Evolutionary conservation across 2,113 vertebrate species (phyloP).

Genomic region (Notiomystis cincta): DNA sequence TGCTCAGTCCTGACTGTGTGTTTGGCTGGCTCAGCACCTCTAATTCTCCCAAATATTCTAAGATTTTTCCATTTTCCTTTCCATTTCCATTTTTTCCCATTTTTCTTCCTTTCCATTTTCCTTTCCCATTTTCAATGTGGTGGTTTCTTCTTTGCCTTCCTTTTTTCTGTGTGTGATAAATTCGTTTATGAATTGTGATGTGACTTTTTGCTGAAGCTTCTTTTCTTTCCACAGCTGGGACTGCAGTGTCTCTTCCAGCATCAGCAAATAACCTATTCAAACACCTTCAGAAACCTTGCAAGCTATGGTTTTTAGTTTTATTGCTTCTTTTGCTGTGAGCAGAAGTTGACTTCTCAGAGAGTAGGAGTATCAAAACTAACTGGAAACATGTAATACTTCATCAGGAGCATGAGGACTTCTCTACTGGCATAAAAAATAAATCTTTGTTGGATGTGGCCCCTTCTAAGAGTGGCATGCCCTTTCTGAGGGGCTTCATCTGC

Average conservation of each 20-base stretch:
- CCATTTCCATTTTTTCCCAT: fast-evolving
- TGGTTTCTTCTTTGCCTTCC: neutral
- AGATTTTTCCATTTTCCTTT: neutral
- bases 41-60: neutral
- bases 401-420: neutral
- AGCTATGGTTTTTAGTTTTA: neutral
- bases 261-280: neutral
- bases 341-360: neutral
- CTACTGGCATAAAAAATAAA: neutral
- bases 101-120: neutral
- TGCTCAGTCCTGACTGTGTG: neutral
- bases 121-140: neutral
- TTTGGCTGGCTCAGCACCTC: neutral
- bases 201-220: neutral
- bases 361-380: neutral
- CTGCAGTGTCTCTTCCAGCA: neutral
- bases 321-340: neutral
- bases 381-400: neutral
- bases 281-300: neutral
- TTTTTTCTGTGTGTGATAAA: neutral
- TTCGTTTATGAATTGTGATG: neutral
- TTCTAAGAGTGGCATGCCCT: neutral
- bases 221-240: neutral
- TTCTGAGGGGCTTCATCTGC: neutral
- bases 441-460: neutral